phyloP scores from a whole-genome alignment of 2,797 vertebrate genomes.

The Crenuchus spilurus region DNA sequence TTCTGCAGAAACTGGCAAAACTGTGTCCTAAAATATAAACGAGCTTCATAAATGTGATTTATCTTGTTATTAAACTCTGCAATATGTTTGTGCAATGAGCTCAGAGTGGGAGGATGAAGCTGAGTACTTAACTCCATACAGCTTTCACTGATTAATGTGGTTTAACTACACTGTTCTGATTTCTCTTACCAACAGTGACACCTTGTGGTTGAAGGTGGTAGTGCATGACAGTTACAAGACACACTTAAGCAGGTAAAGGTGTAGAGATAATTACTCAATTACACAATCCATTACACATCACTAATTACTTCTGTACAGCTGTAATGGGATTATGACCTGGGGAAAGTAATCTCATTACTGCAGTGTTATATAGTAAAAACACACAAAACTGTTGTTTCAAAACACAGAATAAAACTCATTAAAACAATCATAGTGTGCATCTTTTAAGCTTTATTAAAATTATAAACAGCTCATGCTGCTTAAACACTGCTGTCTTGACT shows the following conservation, averaged over 20 bases:
- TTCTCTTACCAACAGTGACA: constrained; percentile 70
- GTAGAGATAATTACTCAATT: not conserved
- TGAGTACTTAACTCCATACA: not conserved
- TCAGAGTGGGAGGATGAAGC: not conserved
- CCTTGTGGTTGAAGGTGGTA: constrained; percentile 66
- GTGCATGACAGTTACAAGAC: not conserved
- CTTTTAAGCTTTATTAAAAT: too few relatives aligned
- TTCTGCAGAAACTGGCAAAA: not conserved
- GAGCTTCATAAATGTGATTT: not conserved
- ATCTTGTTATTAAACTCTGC: not conserved
- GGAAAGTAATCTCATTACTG: too few relatives aligned
- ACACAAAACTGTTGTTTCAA: too few relatives aligned
- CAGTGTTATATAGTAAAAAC: too few relatives aligned
- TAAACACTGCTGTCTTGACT: too few relatives aligned
- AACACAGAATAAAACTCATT: too few relatives aligned
- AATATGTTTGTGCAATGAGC: not conserved
- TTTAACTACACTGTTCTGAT: constrained; percentile 23
- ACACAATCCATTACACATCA: not conserved
- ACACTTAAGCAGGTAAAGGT: too few relatives aligned
- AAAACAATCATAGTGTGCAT: too few relatives aligned
- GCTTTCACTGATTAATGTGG: not conserved
- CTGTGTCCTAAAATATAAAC: not conserved
- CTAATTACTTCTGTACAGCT: too few relatives aligned
- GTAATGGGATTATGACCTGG: too few relatives aligned
- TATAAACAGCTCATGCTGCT: too few relatives aligned